Evolutionary conservation across 2,113 vertebrate species (phyloP).

Genomic region (Odocoileus hemionus): DNA sequence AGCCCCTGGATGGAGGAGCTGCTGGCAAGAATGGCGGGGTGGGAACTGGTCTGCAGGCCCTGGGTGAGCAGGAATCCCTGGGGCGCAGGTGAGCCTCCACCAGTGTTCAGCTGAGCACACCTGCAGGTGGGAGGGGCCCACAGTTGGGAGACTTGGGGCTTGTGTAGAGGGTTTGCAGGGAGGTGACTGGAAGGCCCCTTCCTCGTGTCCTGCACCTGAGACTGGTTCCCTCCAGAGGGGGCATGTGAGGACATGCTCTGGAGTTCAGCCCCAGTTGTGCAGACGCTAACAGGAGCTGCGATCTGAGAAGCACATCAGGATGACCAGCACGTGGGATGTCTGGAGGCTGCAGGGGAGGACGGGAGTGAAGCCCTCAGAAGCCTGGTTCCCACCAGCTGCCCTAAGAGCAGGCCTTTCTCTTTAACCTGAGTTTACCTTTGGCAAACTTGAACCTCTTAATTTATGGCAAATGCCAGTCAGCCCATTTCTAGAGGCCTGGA

Average conservation of each 20-base stretch:
- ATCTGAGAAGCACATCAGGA: not conserved
- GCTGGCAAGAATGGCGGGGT: not conserved
- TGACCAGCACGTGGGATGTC: rapidly evolving
- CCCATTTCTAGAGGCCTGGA: not conserved
- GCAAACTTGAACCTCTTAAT: not conserved
- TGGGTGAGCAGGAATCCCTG: not conserved
- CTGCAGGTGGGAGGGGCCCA: not conserved
- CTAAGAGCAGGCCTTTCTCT: not conserved
- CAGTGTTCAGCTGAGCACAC: not conserved
- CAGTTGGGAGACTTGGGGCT: not conserved
- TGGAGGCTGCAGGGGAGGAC: not conserved
- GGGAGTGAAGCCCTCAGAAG: rapidly evolving
- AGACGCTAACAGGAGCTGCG: rapidly evolving
- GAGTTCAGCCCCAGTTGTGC: not conserved
- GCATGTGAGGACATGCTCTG: not conserved
- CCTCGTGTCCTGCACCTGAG: not conserved
- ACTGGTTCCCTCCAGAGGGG: not conserved
- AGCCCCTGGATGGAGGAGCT: not conserved
- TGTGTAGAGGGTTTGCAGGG: not conserved
- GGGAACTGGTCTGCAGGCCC: not conserved
- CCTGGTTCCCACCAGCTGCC: not conserved
- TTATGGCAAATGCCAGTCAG: not conserved
- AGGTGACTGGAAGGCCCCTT: not conserved
- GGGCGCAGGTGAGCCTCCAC: not conserved
- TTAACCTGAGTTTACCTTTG: not conserved